Evolutionary conservation across 1,140 invertebrate species (phyloP), one percentile per base, ranked within the genome.

Genomic region (Trachymyrmex cornetzi): DNA sequence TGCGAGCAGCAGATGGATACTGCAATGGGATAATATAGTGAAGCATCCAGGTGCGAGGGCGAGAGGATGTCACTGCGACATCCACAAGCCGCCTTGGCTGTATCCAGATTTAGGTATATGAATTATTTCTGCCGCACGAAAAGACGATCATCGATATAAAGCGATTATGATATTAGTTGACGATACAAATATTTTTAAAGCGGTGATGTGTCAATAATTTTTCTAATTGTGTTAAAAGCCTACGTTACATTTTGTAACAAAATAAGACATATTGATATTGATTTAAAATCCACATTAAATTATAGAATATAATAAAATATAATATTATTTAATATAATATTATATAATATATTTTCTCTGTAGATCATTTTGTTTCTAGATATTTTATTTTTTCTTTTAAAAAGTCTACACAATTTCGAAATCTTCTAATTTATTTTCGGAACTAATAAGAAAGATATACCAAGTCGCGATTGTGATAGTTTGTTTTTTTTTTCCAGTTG

Each of bases 1-100:
- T 85, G 90, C 93, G 0, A 95, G 96, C 85, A 94, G 95, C 85
- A 95, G 92, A 38, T 96, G 96, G 96, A 96, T 96, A 64, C 92
- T 96, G 9, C 94, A 96, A 53, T 96, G 96, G 93, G 96, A 96
- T 91, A 96, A 96, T 87, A 96, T 96, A 86, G 94, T 96, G 3
- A 96, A 95, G 84, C 95, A 95, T 91, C 95, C 94, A 5, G 95
- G 95, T 48, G 95, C 95, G 3, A 92, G 94, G 30, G 93, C 94
- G n/a, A 92, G 95, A 80, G 95, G 95, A 48, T 95, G 95, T 84
- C 93, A 94, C 63, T 95, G 95, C 82, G 95, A 96, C 71, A 89
- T 95, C 69, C 95, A 95, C 81, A 94, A 94, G 86, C 94, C 94
- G 19, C 94, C 94, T 9, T 94, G 94, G 94, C 86, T 95, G 16